Evolutionary conservation across 2,888 invertebrate genomes (phyloP).

Genomic region (Caenorhabditis sp.): DNA sequence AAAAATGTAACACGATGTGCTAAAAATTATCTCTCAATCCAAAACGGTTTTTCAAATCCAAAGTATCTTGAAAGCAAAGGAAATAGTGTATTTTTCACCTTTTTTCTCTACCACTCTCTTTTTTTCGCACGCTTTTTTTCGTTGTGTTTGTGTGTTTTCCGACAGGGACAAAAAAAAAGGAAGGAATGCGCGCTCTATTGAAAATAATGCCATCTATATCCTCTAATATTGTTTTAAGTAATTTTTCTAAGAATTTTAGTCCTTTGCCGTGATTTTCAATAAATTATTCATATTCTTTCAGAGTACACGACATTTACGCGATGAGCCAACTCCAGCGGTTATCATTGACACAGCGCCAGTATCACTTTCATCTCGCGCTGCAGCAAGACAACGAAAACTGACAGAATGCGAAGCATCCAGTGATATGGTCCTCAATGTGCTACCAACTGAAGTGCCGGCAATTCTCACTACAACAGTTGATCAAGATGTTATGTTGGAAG

Average conservation of each 20-base stretch:
- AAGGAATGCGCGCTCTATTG: neutral
- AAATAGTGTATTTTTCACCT: neutral
- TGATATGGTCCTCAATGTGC: conserved; percentile 25
- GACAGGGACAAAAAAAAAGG: neutral
- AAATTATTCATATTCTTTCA: conserved; percentile 5
- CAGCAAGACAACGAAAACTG: conserved; percentile 31
- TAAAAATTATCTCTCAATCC: no score
- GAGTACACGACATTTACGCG: conserved; percentile 32
- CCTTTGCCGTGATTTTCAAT: neutral
- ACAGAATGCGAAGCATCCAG: conserved; percentile 30
- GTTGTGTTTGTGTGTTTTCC: neutral
- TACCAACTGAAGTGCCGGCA: conserved; percentile 31
- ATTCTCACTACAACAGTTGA: conserved; percentile 16
- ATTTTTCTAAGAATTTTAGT: no score
- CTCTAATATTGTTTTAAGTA: no score
- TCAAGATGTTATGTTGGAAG: conserved; percentile 37
- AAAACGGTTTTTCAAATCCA: no score
- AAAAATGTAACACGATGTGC: no score
- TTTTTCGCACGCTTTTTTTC: neutral
- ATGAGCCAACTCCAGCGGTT: conserved; percentile 33
- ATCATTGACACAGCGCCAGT: conserved; percentile 21
- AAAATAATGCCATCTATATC: neutral
- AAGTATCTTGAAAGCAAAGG: no score
- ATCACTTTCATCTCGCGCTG: conserved; percentile 21
- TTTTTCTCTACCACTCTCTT: neutral